Evolutionary conservation across 64 coral and sea anemone genomes (phyloP), one percentile per base, ranked within the genome.

Genomic region (Montipora sp.): DNA sequence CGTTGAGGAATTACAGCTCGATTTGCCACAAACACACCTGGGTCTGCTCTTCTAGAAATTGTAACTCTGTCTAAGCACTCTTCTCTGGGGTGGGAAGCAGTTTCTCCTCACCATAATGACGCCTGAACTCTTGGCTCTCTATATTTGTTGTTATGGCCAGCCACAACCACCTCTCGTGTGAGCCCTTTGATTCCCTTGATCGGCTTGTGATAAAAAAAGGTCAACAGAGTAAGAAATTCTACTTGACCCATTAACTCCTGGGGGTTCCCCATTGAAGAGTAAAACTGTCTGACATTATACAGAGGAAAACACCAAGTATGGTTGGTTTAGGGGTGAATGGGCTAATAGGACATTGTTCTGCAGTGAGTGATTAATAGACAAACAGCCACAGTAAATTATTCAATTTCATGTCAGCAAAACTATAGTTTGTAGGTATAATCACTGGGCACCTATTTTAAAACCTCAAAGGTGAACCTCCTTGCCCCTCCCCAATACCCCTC

Each of bases 11-110:
- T 59, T 2, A 89, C 48, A 36, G 93, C 93, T 73, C 88, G 65
- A 24, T 90, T 85, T 8, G 93, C 88, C 18, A 90, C 82, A 80
- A 95, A 91, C 4, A 91, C 82, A 7, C 93, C 89, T 27, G 82
- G 88, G 46, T 95, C 93, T n/a, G 81, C 89, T 87, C 88, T 81
- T 14, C 65, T 20, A 5, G 79, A 96, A 44, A 92, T 73, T 2
- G 8, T 7, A 5, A 92, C 69, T 22, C 7, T 76, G 20, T 96
- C 94, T 48, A 96, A 18, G 5, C 84, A 13, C 46, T 96, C 90
- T 50, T 48, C 15, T 27, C 84, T 81, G 23, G 84, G 67, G 20
- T 93, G 11, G 77, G 50, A 24, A 88, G 22, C 3, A 20, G 49
- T 16, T 19, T 19, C 46, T 21, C 24, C 47, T 46, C 45, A 21